Evolutionary conservation across 2,797 vertebrate genomes (phyloP), one percentile per base, ranked within the genome.

Genomic region (Echeneis naucrates): DNA sequence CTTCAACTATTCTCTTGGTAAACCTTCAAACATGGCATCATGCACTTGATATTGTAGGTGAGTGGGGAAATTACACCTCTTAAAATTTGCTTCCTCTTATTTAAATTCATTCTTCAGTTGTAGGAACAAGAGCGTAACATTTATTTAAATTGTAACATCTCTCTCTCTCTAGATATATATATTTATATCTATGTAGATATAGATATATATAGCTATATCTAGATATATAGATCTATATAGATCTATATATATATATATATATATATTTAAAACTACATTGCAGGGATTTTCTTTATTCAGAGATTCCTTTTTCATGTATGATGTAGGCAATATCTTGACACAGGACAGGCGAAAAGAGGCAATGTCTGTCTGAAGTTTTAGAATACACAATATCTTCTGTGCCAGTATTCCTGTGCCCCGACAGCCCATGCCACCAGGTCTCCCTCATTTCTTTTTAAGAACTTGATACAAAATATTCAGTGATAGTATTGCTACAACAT

Each of bases 371-470:
- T 86, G 82, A 94, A 92, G 94, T 89, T 92, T 85, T 88, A 84
- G 81, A 83, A 81, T 81, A 87, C 84, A 77, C 82, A 70, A 77
- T 81, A 80, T 88, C 77, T 72, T 89, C 75, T 90, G 89, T 90
- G 96, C 96, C 96, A 98, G 96, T 97, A 96, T 95, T 96, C 95
- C 94, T 88, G 81, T 89, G 72, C 86, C 88, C 85, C 71, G 45
- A 78, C 82, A 81, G 69, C 87, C 90, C 86, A 80, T 68, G 82
- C 85, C 81, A 82, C 85, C 83, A 57, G 32, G 75, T 88, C 78
- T 62, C 85, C 76, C 69, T 80, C 75, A 80, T 93, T 85, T 86
- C 77, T 81, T 82, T 94, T 94, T 88, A 24, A 72, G 80, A 91
- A 93, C 81, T 92, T 94, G 94, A 90, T 93, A 94, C 92, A 91